These are phyloP conservation scores for Herminia tarsipennalis DNA, from an alignment of 2,888 invertebrate species.

Conservation along the genomic window DNA sequence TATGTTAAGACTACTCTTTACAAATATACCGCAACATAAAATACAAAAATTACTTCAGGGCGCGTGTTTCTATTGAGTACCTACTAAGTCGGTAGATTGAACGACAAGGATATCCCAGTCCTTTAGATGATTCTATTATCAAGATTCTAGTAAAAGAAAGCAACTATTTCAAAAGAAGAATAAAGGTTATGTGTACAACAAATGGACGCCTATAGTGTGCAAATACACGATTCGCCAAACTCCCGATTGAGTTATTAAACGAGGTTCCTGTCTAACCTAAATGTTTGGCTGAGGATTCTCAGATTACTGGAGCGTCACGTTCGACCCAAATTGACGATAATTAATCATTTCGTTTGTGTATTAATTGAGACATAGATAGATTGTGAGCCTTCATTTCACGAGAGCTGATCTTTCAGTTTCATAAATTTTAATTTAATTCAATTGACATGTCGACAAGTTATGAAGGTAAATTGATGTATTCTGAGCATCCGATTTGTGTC, in stretches of 20 bases:
- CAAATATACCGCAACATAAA: too few relatives aligned
- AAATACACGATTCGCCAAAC: slow-evolving; percentile 26
- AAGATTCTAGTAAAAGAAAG: neutral
- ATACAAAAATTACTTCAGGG: too few relatives aligned
- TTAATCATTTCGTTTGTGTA: slow-evolving; percentile 69
- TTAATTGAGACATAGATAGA: slow-evolving; percentile 52
- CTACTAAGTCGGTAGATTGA: too few relatives aligned
- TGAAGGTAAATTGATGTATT: slow-evolving; percentile 18
- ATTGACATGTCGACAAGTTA: neutral
- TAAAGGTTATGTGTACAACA: slow-evolving; percentile 10
- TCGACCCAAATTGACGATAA: slow-evolving; percentile 68
- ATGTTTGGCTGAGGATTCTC: slow-evolving; percentile 46
- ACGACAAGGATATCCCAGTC: too few relatives aligned
- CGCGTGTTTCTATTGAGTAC: too few relatives aligned
- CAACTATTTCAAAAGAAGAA: slow-evolving; percentile 7
- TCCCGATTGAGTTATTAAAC: slow-evolving; percentile 44
- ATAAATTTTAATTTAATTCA: neutral
- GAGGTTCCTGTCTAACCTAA: slow-evolving; percentile 44
- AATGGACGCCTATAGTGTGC: slow-evolving; percentile 13
- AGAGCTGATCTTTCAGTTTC: neutral
- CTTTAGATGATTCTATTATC: too few relatives aligned
- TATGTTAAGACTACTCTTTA: too few relatives aligned
- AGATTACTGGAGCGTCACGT: slow-evolving; percentile 60
- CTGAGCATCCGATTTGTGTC: slow-evolving; percentile 17
- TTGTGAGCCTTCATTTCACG: slow-evolving; percentile 38